Conservation (phyloP, 2,113 vertebrate species). For the Oryzias javanicus region DNA sequence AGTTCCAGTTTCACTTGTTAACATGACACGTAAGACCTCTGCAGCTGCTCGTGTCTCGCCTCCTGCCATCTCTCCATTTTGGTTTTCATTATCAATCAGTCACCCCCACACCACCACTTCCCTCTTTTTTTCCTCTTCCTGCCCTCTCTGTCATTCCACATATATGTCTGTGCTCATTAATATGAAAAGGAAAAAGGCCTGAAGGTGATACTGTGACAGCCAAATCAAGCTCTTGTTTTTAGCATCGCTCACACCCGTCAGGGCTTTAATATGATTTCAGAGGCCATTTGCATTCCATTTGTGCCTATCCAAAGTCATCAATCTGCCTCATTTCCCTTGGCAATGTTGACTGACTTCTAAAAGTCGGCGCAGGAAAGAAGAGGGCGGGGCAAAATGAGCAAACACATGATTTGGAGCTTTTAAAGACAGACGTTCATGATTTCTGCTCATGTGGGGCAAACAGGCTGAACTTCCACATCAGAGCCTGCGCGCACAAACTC, state of each 20-base stretch:
- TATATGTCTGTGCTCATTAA: conserved; percentile 24
- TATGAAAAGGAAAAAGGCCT: conserved; percentile 34
- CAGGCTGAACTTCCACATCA: too few relatives aligned
- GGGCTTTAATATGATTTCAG: conserved; percentile 52
- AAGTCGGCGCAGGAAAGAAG: conserved; percentile 14
- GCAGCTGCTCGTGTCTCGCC: conserved; percentile 24
- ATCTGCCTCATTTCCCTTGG: conserved; percentile 40
- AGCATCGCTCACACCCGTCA: conserved; percentile 56
- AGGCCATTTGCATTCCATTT: conserved; percentile 61
- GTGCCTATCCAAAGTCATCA: conserved; percentile 48
- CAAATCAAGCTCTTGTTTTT: conserved; percentile 38
- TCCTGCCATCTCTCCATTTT: conserved; percentile 20
- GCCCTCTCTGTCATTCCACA: conserved; percentile 25
- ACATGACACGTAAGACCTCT: conserved; percentile 45
- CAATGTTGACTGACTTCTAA: conserved; percentile 32
- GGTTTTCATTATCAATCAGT: conserved; percentile 43
- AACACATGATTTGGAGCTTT: too few relatives aligned
- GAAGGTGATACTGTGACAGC: conserved; percentile 51
- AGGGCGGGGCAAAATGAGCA: conserved; percentile 21
- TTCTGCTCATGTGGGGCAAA: too few relatives aligned
- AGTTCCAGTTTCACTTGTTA: conserved; percentile 46
- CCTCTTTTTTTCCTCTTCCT: conserved; percentile 7
- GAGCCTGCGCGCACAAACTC: too few relatives aligned
- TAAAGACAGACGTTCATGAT: too few relatives aligned
- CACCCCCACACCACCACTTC: conserved; percentile 14